Evolutionary conservation across 2,113 vertebrate genomes (phyloP).

Genomic region (Oreochromis aureus): DNA sequence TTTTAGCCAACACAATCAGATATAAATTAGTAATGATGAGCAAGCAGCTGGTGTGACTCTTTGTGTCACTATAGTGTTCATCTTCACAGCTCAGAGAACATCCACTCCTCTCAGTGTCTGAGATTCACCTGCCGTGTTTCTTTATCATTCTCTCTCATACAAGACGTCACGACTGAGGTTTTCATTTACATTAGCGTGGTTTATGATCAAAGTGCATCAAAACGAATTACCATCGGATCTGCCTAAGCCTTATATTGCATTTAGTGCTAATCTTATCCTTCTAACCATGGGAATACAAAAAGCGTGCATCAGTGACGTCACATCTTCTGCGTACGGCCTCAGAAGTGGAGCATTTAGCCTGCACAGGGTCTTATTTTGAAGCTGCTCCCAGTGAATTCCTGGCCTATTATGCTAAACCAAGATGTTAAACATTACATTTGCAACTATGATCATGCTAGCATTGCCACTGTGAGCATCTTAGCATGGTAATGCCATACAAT

Average conservation of each 20-base stretch:
- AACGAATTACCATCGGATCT: not conserved
- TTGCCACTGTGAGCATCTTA: not conserved
- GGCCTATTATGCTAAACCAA: not conserved
- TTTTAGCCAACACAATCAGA: not conserved
- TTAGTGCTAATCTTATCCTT: not conserved
- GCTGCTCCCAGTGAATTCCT: not conserved
- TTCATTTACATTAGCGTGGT: not conserved
- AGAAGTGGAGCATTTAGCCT: not conserved
- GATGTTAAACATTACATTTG: not conserved
- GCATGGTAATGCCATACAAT: not conserved
- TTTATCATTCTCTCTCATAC: not conserved
- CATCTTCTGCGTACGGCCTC: not conserved
- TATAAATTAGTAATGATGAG: constrained; percentile 37
- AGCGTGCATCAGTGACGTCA: not conserved
- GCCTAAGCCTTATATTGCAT: not conserved
- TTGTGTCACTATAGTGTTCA: not conserved
- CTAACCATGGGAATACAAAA: not conserved
- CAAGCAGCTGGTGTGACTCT: constrained; percentile 7
- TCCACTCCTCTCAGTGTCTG: not conserved
- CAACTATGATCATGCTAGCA: not conserved
- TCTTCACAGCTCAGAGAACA: not conserved
- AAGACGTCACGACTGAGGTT: not conserved
- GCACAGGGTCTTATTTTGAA: not conserved
- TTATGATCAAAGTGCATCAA: not conserved
- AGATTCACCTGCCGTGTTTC: not conserved